Evolutionary conservation across 2,797 vertebrate genomes (phyloP).

Genomic region (Sebastes iracundus): DNA sequence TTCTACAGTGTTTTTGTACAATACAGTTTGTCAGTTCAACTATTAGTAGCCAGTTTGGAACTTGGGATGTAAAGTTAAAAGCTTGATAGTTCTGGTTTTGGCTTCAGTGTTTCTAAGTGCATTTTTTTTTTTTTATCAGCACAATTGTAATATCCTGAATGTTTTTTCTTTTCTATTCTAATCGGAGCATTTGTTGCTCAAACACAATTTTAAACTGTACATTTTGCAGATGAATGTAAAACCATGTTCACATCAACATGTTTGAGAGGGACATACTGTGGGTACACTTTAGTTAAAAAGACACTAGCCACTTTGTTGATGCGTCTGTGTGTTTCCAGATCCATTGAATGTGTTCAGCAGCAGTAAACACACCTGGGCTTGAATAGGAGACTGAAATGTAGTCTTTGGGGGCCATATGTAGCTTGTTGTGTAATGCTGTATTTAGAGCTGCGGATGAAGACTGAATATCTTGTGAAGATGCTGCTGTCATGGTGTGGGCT

Average conservation of each 20-base stretch:
- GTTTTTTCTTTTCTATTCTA: conserved; percentile 18
- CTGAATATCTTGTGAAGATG: conserved; percentile 48
- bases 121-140: conserved; percentile 10
- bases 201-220: conserved; percentile 45
- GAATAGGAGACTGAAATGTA: conserved; percentile 7
- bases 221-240: conserved; percentile 63
- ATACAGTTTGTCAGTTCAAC: conserved; percentile 37
- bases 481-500: conserved; percentile 53
- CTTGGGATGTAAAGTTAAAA: conserved; percentile 18
- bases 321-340: conserved; percentile 50
- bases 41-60: conserved; percentile 20
- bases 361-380: conserved; percentile 35
- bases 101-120: conserved; percentile 35
- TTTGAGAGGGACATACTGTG: conserved; percentile 43
- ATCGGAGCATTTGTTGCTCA: conserved; percentile 18
- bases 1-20: conserved; percentile 72
- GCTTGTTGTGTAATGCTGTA: conserved; percentile 48
- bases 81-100: conserved; percentile 23
- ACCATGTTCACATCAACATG: conserved; percentile 32
- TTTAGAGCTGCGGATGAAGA: conserved; percentile 40
- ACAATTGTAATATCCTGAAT: conserved; percentile 36
- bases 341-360: conserved; percentile 48
- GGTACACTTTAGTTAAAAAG: conserved; percentile 51
- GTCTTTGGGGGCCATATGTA: conserved; percentile 60
- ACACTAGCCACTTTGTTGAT: conserved; percentile 69